Evolutionary conservation across 1,140 invertebrate species (phyloP).

Genomic region (Drosophila rufa): DNA sequence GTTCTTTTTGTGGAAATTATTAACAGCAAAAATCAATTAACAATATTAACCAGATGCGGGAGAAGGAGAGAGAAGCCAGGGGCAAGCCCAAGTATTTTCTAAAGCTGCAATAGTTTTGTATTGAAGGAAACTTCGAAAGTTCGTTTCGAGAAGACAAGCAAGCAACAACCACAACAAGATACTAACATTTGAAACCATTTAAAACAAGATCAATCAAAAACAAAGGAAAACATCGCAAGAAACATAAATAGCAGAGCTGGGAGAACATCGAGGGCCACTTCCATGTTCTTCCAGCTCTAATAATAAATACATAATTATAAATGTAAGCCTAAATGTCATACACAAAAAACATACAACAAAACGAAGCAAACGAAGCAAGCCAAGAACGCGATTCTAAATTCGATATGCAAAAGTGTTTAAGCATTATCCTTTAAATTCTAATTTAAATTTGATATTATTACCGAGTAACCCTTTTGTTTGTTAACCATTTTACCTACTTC

Average conservation of each 20-base stretch:
- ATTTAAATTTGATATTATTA: conserved; percentile 74
- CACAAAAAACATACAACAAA: conserved; percentile 29
- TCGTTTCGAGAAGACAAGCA: conserved; percentile 40
- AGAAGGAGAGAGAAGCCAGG: background rate
- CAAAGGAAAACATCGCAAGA: conserved; percentile 10
- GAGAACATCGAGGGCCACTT: background rate
- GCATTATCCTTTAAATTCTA: conserved; percentile 55
- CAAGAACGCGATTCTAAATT: conserved; percentile 44
- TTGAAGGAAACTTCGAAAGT: conserved; percentile 53
- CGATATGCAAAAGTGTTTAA: conserved; percentile 51
- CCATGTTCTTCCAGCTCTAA: background rate
- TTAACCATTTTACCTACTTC: conserved; percentile 38
- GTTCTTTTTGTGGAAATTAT: conserved; percentile 40
- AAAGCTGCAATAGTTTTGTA: conserved; percentile 74
- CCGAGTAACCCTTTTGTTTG: conserved; percentile 44
- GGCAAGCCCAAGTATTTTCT: conserved; percentile 57
- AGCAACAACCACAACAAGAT: conserved; percentile 20
- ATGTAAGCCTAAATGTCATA: conserved; percentile 59
- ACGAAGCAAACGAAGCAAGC: conserved; percentile 25
- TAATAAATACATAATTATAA: conserved; percentile 48
- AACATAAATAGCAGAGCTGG: conserved; percentile 26
- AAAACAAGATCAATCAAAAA: conserved; percentile 50
- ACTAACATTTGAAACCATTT: conserved; percentile 57
- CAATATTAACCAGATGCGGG: conserved; percentile 17
- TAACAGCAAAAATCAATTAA: conserved; percentile 41